phyloP scores from a whole-genome alignment of 2,888 invertebrate genomes.

The Epinotia ramella region DNA sequence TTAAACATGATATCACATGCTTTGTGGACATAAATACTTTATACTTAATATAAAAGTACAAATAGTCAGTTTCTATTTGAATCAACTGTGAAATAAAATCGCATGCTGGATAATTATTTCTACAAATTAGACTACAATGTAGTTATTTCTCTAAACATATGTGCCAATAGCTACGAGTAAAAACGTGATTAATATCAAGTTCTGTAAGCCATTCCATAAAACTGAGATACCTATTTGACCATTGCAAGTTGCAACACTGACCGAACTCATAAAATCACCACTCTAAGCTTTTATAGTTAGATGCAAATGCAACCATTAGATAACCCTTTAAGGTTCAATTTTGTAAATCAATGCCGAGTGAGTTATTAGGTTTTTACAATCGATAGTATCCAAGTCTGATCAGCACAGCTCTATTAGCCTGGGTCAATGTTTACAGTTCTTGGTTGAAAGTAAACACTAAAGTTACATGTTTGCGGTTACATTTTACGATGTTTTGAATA shows the following conservation, averaged over 20 bases:
- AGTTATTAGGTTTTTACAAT: neutral
- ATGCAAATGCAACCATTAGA: neutral
- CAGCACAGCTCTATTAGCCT: constrained; percentile 19
- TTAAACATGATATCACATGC: neutral
- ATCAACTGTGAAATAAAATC: neutral
- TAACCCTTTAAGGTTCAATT: neutral
- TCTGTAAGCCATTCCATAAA: neutral
- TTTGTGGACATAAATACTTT: neutral
- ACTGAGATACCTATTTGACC: constrained; percentile 3
- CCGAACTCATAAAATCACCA: neutral
- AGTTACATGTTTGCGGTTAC: constrained; percentile 24
- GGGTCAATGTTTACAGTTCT: constrained; percentile 33
- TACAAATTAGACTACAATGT: neutral
- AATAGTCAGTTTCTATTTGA: neutral
- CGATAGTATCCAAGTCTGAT: constrained; percentile 1
- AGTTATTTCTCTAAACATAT: neutral
- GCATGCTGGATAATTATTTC: neutral
- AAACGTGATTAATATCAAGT: constrained; percentile 23
- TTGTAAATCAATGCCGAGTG: neutral
- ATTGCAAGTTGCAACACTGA: constrained; percentile 15
- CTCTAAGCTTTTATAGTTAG: neutral
- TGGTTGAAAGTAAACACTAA: constrained; percentile 30
- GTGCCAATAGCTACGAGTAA: neutral
- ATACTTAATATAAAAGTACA: too few relatives aligned
- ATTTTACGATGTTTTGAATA: constrained; percentile 21